phyloP scores from a whole-genome alignment of 2,113 vertebrate species.

The Apistogramma diplotaenia region DNA sequence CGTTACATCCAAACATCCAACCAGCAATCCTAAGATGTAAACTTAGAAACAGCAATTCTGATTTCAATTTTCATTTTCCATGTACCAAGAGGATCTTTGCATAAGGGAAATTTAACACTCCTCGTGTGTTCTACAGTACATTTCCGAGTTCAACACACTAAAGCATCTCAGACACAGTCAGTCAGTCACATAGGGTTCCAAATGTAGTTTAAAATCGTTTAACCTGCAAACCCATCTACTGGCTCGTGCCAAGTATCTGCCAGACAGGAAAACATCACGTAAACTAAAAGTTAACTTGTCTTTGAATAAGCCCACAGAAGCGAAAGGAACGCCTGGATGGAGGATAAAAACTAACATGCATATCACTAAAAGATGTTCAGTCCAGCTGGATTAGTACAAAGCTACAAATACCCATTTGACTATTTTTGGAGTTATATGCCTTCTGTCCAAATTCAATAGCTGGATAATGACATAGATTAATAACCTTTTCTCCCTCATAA shows the following conservation, averaged over 20 bases:
- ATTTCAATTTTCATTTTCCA: neutral
- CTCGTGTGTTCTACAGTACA: neutral
- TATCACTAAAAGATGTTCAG: neutral
- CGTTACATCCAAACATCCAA: neutral
- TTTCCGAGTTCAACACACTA: too few relatives aligned
- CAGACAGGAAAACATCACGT: neutral
- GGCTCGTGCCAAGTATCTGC: neutral
- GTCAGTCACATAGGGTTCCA: neutral
- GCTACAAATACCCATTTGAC: neutral
- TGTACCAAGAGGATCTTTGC: neutral
- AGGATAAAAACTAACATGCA: neutral
- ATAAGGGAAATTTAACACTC: neutral
- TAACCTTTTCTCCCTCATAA: conserved; percentile 4
- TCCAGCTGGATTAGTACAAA: neutral
- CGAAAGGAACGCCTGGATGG: neutral
- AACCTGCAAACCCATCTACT: neutral
- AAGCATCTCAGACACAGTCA: neutral
- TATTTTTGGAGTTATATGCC: neutral
- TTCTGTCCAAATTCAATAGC: neutral
- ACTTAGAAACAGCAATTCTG: neutral
- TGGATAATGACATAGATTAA: neutral
- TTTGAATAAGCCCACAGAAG: neutral
- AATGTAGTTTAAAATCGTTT: neutral
- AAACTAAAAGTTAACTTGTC: neutral
- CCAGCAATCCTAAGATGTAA: neutral